These are phyloP conservation scores for Oreochromis mossambicus DNA, from an alignment of 2,797 vertebrate species.

Conservation along the genomic window DNA sequence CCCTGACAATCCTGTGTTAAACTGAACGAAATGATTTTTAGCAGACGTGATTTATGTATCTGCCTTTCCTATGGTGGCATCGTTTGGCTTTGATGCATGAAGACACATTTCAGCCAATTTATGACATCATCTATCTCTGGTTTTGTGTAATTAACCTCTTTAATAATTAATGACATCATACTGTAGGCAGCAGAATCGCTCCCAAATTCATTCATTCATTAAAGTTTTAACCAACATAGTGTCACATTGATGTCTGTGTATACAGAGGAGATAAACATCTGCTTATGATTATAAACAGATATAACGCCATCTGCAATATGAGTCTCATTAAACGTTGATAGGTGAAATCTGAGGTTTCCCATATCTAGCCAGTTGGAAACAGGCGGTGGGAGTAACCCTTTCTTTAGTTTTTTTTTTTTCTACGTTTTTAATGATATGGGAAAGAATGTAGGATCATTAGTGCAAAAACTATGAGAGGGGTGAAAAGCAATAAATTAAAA, in stretches of 20 bases:
- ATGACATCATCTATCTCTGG: fast-evolving
- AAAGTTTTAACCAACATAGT: background rate
- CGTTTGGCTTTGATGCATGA: background rate
- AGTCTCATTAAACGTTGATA: background rate
- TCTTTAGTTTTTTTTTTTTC: background rate
- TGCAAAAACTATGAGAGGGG: background rate
- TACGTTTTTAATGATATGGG: background rate
- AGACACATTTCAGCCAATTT: background rate
- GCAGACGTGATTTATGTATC: fast-evolving
- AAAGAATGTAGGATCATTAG: background rate
- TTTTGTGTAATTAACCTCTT: background rate
- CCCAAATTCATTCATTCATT: background rate
- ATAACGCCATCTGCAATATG: background rate
- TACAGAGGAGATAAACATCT: background rate
- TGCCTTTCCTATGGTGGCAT: background rate
- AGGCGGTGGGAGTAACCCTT: background rate
- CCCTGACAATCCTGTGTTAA: background rate
- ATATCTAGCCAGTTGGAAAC: background rate
- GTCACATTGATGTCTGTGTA: background rate
- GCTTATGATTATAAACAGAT: background rate
- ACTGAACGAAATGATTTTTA: background rate
- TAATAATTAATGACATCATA: background rate
- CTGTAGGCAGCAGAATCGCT: background rate
- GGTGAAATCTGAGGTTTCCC: background rate
- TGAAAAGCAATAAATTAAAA: background rate